Base-by-base conservation (phyloP, 2,888 invertebrate species). In the Agriopis marginaria region DNA sequence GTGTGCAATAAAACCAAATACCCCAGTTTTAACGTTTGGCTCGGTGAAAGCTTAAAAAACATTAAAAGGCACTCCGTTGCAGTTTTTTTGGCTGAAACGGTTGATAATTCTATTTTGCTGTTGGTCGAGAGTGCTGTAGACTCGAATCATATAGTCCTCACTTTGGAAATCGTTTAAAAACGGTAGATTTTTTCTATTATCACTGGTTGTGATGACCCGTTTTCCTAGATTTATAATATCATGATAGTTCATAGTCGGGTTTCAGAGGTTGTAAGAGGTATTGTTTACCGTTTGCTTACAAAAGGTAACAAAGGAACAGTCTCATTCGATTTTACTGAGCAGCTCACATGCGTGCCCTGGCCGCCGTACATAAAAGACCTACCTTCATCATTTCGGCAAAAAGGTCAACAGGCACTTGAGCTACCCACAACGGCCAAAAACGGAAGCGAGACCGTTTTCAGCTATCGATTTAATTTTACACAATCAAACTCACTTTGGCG, bases 91-190 rank as follows among this genome's bases (percentile, higher is more conserved):
- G 76, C 77, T 77, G 80, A 79, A 87, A 83, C 82, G 79, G 75
- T 80, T 82, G 88, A 85, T 89, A 89, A 89, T 87, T 88, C 82
- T 82, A 87, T 89, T 89, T 84, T 75, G 72, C 74, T 69, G 80
- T 81, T 75, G 77, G 79, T 75, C 80, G 78, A 79, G 79, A 84
- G 84, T 82, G 82, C 84, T 82, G 76, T 77, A 76, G 80, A 77
- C 72, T 77, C 71, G 72, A 77, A 81, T 81, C 79, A 82, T 79
- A 75, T 77, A 82, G 75, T 73, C 75, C 75, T 80, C 75, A 75
- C 76, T 74, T 77, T 72, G 70, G 72, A 42, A 63, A 68, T 40
- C 39, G 40, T 67, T 45, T 47, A 58, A 63, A 54, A 50, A 40
- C 11, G n/a, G 40, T 50, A 14, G 14, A 63, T 9, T 23, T 44